A percentile compares a stretch with the other conserved stretches of the same genome.
These are phyloP conservation scores for Stenodera caucasica DNA, from an alignment of 2,888 invertebrate species.

Conservation along the genomic window DNA sequence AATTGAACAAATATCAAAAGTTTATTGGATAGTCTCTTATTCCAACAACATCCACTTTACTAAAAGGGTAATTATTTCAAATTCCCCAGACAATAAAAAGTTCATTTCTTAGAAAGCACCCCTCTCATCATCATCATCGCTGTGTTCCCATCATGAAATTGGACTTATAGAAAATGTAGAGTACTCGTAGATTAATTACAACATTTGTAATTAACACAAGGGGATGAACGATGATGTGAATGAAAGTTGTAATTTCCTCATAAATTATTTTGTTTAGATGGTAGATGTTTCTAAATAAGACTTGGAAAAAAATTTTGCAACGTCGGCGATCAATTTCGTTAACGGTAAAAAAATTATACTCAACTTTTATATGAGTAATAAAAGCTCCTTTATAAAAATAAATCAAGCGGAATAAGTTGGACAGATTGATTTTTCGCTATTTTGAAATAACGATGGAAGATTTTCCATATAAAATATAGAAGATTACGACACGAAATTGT, in stretches of 20 bases:
- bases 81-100: slow-evolving; percentile 25
- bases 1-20: slow-evolving; percentile 1
- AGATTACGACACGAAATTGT: not conserved
- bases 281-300: too few relatives aligned
- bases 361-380: slow-evolving; percentile 12
- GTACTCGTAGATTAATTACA: slow-evolving; percentile 24
- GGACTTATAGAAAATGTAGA: slow-evolving; percentile 24
- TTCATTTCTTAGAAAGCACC: slow-evolving; percentile 26
- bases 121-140: not conserved
- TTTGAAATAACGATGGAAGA: slow-evolving; percentile 1
- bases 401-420: slow-evolving; percentile 33
- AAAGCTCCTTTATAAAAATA: slow-evolving; percentile 27
- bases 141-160: slow-evolving; percentile 2
- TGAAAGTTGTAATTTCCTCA: not conserved
- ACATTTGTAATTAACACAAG: slow-evolving; percentile 20
- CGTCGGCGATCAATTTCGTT: slow-evolving; percentile 14
- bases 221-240: not conserved
- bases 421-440: slow-evolving; percentile 29
- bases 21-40: slow-evolving; percentile 10
- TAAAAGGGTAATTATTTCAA: slow-evolving; percentile 24
- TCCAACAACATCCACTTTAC: slow-evolving; percentile 17
- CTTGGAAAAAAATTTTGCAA: too few relatives aligned
- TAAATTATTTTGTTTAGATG: not conserved
- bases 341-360: slow-evolving; percentile 6
- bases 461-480: slow-evolving; percentile 21